Evolutionary conservation across 2,888 invertebrate species (phyloP).

Genomic region (Limnephilus lunatus): DNA sequence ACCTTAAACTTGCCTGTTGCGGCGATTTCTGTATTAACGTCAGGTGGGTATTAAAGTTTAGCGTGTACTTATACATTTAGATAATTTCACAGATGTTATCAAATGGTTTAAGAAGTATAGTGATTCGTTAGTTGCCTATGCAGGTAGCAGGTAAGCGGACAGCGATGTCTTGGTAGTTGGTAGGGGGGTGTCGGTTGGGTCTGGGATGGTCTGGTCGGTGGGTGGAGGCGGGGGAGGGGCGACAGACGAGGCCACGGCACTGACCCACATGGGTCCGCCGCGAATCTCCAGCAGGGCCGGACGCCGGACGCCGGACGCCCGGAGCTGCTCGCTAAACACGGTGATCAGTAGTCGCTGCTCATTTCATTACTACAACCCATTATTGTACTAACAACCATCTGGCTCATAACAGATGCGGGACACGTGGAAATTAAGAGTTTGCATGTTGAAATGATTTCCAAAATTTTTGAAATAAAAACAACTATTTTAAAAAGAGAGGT

Average conservation of each 20-base stretch:
- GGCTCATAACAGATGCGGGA: background rate
- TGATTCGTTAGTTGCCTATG: background rate
- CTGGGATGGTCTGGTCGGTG: constrained; percentile 38
- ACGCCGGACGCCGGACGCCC: background rate
- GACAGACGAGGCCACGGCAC: constrained; percentile 64
- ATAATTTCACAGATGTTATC: background rate
- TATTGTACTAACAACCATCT: background rate
- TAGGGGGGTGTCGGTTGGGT: background rate
- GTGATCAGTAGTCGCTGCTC: background rate
- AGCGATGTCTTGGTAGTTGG: background rate
- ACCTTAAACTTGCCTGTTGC: too few species aligned
- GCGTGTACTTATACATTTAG: background rate
- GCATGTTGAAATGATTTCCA: background rate
- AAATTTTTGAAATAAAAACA: background rate
- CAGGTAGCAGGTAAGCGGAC: background rate
- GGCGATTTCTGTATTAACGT: too few species aligned
- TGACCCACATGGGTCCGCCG: constrained; percentile 63
- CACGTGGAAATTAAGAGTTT: background rate
- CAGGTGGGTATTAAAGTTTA: too few species aligned
- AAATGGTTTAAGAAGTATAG: background rate
- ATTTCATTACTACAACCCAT: background rate
- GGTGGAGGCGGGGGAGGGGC: constrained; percentile 62
- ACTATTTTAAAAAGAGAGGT: too few species aligned
- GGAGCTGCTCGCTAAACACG: background rate
- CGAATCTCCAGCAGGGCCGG: constrained; percentile 13